Conservation (phyloP, 2,797 vertebrate genomes). For the Sciurus carolinensis region DNA sequence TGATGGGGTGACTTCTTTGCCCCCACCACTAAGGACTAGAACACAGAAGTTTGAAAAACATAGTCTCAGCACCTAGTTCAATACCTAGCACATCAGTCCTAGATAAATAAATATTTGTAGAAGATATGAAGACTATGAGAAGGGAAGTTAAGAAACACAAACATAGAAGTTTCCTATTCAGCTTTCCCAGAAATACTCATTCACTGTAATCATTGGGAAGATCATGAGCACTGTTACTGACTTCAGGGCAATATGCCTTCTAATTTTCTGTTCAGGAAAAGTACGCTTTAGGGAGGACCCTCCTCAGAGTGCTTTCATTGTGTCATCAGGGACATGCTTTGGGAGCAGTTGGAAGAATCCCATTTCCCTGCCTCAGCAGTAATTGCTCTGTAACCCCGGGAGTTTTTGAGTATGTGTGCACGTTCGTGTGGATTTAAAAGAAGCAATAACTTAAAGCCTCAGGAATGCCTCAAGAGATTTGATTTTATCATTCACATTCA, state of each 20-base stretch:
- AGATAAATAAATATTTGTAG: not conserved
- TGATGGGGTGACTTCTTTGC: not conserved
- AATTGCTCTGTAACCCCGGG: not conserved
- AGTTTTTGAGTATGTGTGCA: not conserved
- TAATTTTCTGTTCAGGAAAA: not conserved
- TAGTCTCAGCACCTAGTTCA: not conserved
- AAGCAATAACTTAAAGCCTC: slow-evolving; percentile 34
- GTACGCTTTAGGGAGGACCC: not conserved
- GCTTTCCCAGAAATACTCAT: not conserved
- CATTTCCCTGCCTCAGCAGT: not conserved
- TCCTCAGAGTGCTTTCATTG: not conserved
- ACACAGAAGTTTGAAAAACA: not conserved
- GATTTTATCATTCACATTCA: slow-evolving; percentile 24
- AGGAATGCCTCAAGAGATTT: slow-evolving; percentile 37
- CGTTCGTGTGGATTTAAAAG: not conserved
- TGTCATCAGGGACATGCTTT: not conserved
- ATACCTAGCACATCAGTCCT: not conserved
- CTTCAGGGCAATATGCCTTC: not conserved
- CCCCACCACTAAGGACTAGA: not conserved
- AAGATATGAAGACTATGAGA: not conserved
- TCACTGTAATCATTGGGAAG: not conserved
- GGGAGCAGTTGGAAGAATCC: slow-evolving; percentile 8
- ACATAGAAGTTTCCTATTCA: not conserved
- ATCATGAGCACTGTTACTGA: not conserved
- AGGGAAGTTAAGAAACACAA: not conserved